Percentiles rank a stretch among this genome's conserved stretches.
phyloP scores from a whole-genome alignment of 2,888 invertebrate species.

The Holacanthella duospinosa region DNA sequence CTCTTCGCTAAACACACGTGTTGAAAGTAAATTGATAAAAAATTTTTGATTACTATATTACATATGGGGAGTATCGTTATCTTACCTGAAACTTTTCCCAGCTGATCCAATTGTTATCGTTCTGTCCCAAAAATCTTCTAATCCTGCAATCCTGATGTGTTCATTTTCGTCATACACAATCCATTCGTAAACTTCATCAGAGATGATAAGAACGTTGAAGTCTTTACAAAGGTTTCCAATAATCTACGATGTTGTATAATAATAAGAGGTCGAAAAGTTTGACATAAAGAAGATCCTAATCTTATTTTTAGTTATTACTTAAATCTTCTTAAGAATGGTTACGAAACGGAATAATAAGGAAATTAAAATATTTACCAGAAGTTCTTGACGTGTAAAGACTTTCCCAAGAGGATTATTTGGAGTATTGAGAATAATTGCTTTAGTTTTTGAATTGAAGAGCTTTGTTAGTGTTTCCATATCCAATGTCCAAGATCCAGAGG shows the following conservation, averaged over 20 bases:
- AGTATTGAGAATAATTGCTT: conserved; percentile 90
- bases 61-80: too few relatives aligned
- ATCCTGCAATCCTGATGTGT: conserved; percentile 68
- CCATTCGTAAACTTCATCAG: conserved; percentile 95
- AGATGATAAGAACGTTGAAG: conserved; percentile 79
- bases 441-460: conserved; percentile 77
- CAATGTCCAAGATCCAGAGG: conserved; percentile 79
- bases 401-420: conserved; percentile 97
- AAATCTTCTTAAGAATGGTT: too few relatives aligned
- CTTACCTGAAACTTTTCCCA: conserved; percentile 46
- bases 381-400: conserved; percentile 59
- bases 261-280: background rate
- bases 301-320: background rate
- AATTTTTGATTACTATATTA: too few relatives aligned
- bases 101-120: conserved; percentile 53
- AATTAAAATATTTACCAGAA: conserved; percentile 18
- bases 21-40: too few relatives aligned
- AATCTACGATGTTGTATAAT: conserved; percentile 43
- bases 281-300: background rate
- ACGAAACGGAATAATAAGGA: background rate
- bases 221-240: conserved; percentile 85
- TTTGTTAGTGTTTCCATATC: conserved; percentile 67
- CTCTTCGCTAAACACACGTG: too few relatives aligned
- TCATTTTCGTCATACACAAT: conserved; percentile 70
- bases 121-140: conserved; percentile 48